Evolutionary conservation across 2,797 vertebrate species (phyloP), one percentile per base, ranked within the genome.

Genomic region (Sandelia bainsii): DNA sequence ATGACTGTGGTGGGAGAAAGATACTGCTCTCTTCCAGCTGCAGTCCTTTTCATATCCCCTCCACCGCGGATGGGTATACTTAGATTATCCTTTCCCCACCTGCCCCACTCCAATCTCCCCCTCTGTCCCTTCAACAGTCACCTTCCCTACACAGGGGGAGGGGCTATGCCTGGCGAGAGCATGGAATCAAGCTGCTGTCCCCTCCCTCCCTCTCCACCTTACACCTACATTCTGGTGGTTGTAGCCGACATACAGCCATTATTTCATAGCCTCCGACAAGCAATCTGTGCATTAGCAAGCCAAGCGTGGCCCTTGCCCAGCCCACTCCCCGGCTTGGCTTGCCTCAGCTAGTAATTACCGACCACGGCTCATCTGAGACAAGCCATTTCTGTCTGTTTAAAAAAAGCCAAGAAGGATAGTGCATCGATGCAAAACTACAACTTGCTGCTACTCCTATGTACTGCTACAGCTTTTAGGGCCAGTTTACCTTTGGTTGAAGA

Each of bases 241-340:
- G 78, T 37, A 69, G 67, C 75, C 72, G 62, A 85, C 66, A 63
- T 54, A 46, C 66, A 79, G 74, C 82, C 79, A 86, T 90, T 89
- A 89, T 84, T 84, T 74, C 61, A 48, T 63, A 72, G 73, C 65
- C 75, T 76, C 72, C 49, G 57, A 89, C 85, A 80, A 83, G 83
- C 85, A 84, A 87, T 91, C 81, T 87, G 79, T 85, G 86, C 84
- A 88, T 90, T 92, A 92, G 85, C 84, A 74, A 83, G 58, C 76
- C 54, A 54, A 90, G 86, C 80, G 23, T 82, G 81, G 76, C 80
- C 79, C 72, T 34, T 46, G 49, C 62, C 73, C 72, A n/a, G 79
- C 87, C 88, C 83, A 75, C 82, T 85, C 48, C 62, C 48, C 6
- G 2, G 50, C 64, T 87, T 60, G 70, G 80, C 82, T 81, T 23